Percentiles rank a stretch among this genome's conserved stretches.
Conservation (phyloP, 2,113 vertebrate genomes). For the Sisor rabdophorus region DNA sequence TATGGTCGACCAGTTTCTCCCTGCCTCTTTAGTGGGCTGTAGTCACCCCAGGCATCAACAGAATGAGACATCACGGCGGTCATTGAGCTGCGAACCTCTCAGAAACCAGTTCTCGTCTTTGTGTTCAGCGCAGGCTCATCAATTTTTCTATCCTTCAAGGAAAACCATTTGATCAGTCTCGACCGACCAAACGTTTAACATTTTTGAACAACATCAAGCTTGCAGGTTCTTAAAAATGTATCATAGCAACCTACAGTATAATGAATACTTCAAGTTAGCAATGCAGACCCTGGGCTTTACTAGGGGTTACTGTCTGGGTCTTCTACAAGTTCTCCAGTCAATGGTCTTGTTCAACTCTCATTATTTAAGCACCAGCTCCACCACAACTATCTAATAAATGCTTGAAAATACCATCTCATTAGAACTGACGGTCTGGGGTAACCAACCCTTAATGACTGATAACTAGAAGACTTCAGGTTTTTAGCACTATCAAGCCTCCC, state of each 20-base stretch:
- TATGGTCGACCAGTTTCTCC: slow-evolving; percentile 69
- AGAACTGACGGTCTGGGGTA: neutral
- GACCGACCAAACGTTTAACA: slow-evolving; percentile 66
- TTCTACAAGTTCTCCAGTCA: neutral
- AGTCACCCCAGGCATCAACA: slow-evolving; percentile 60
- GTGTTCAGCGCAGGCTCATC: slow-evolving; percentile 32
- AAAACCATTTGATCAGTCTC: slow-evolving; percentile 57
- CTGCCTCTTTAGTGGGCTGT: slow-evolving; percentile 64
- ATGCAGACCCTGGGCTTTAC: neutral
- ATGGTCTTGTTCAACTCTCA: neutral
- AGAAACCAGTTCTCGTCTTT: slow-evolving; percentile 51
- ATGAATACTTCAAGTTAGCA: neutral
- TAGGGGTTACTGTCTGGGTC: neutral
- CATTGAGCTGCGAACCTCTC: slow-evolving; percentile 50
- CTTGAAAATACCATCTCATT: neutral
- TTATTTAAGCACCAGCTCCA: neutral
- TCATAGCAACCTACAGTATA: neutral
- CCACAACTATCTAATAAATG: neutral
- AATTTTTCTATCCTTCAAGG: slow-evolving; percentile 53
- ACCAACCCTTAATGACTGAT: too few species aligned
- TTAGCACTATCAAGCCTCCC: too few species aligned
- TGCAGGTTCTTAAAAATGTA: neutral
- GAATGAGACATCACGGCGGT: slow-evolving; percentile 63
- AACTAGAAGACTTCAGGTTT: too few species aligned
- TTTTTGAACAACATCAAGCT: slow-evolving; percentile 21